Percentiles rank a stretch among this genome's conserved stretches.
Conservation (phyloP, 2,797 vertebrate species). For the Limosa lapponica region DNA sequence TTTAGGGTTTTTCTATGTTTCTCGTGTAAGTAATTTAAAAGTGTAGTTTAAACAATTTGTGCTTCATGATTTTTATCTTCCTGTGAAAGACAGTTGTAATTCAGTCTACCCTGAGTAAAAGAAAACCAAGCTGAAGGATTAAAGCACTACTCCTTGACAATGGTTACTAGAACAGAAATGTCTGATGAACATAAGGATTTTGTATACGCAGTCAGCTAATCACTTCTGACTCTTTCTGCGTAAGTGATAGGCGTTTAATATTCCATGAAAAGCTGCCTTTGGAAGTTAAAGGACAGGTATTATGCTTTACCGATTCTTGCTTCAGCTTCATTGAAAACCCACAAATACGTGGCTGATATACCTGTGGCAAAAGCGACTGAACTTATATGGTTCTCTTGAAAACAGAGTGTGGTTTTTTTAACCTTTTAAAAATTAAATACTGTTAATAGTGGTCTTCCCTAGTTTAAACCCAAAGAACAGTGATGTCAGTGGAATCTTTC, state of each 20-base stretch:
- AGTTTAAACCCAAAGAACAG: background rate
- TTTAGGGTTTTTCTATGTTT: background rate
- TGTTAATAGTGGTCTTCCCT: background rate
- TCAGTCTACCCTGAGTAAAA: background rate
- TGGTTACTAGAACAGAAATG: background rate
- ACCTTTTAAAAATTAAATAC: background rate
- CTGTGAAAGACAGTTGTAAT: background rate
- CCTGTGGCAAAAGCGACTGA: background rate
- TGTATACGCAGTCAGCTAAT: background rate
- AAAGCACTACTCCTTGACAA: background rate
- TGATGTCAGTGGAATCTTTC: background rate
- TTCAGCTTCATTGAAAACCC: background rate
- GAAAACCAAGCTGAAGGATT: background rate
- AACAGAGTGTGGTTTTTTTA: background rate
- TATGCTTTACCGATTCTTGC: background rate
- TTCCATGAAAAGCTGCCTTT: background rate
- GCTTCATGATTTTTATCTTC: background rate
- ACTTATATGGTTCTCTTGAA: background rate
- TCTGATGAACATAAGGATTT: background rate
- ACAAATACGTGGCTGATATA: background rate
- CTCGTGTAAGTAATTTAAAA: background rate
- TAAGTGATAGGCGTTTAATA: background rate
- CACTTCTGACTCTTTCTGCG: background rate
- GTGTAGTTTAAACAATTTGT: background rate
- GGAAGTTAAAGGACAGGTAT: background rate